phyloP scores from a whole-genome alignment of 2,888 invertebrate genomes.

The Epirrita christyi region DNA sequence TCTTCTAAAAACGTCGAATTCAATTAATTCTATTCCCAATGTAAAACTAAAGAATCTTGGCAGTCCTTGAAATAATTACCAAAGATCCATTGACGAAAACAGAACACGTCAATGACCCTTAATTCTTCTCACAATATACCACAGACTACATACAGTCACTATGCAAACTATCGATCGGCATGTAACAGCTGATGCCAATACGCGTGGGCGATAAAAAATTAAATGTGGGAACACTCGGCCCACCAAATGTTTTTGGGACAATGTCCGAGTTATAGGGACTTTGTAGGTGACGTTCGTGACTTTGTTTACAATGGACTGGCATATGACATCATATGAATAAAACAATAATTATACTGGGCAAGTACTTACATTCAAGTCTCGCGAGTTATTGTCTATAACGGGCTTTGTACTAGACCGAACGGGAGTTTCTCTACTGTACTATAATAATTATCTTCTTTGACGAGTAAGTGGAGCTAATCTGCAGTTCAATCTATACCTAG shows the following conservation, averaged over 20 bases:
- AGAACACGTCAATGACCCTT: slow-evolving; percentile 17
- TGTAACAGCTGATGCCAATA: slow-evolving; percentile 28
- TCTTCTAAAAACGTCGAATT: neutral
- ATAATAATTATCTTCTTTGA: too few relatives aligned
- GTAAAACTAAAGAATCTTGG: neutral
- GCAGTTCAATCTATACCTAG: too few relatives aligned
- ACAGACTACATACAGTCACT: slow-evolving; percentile 18
- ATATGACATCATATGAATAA: neutral
- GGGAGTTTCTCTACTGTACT: too few relatives aligned
- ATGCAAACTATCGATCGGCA: slow-evolving; percentile 22
- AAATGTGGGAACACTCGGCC: slow-evolving; percentile 4
- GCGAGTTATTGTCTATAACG: too few relatives aligned
- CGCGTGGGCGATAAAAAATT: slow-evolving; percentile 21
- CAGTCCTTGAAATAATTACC: slow-evolving; percentile 15
- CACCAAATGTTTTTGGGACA: slow-evolving; percentile 12
- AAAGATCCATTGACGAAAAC: slow-evolving; percentile 8
- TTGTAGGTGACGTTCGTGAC: slow-evolving; percentile 18
- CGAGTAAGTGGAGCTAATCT: too few relatives aligned
- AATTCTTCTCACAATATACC: slow-evolving; percentile 17
- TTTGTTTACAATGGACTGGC: slow-evolving; percentile 11
- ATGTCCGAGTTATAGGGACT: slow-evolving; percentile 15
- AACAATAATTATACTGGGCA: too few relatives aligned
- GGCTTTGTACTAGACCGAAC: too few relatives aligned
- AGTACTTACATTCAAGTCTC: too few relatives aligned
- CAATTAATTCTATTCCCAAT: neutral